Evolutionary conservation across 1,140 invertebrate species (phyloP).

Genomic region (Brachystomella parvula): DNA sequence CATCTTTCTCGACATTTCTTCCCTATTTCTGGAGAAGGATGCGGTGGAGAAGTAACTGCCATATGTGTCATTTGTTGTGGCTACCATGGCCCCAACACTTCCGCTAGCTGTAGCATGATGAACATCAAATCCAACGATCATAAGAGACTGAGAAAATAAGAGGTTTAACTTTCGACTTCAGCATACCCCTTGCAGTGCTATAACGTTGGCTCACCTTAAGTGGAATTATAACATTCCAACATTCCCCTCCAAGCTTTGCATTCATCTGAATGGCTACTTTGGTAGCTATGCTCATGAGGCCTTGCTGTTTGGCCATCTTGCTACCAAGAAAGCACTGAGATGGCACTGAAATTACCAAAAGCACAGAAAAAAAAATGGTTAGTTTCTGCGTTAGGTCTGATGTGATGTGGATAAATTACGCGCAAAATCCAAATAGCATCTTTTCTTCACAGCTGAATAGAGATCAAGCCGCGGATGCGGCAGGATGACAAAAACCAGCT

Average conservation of each 20-base stretch:
- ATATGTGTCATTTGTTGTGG: constrained; percentile 61
- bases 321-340: constrained; percentile 34
- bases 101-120: constrained; percentile 59
- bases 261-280: constrained; percentile 55
- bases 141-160: constrained; percentile 48
- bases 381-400: background rate
- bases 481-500: constrained; percentile 70
- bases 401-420: constrained; percentile 21
- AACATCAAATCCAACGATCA: constrained; percentile 85
- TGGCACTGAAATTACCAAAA: constrained; percentile 22
- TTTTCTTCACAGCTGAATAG: constrained; percentile 81
- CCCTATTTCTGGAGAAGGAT: constrained; percentile 56
- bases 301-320: constrained; percentile 16
- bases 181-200: background rate
- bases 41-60: constrained; percentile 72
- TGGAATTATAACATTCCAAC: constrained; percentile 61
- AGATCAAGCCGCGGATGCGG: constrained; percentile 71
- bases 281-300: constrained; percentile 46
- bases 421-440: constrained; percentile 64
- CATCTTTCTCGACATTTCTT: constrained; percentile 55
- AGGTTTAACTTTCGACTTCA: background rate
- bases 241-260: constrained; percentile 52
- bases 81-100: constrained; percentile 68
- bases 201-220: constrained; percentile 44
- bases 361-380: background rate